A percentile compares a stretch with the other conserved stretches of the same genome.
phyloP scores from a whole-genome alignment of 2,113 vertebrate genomes.

The Sigmodon hispidus region DNA sequence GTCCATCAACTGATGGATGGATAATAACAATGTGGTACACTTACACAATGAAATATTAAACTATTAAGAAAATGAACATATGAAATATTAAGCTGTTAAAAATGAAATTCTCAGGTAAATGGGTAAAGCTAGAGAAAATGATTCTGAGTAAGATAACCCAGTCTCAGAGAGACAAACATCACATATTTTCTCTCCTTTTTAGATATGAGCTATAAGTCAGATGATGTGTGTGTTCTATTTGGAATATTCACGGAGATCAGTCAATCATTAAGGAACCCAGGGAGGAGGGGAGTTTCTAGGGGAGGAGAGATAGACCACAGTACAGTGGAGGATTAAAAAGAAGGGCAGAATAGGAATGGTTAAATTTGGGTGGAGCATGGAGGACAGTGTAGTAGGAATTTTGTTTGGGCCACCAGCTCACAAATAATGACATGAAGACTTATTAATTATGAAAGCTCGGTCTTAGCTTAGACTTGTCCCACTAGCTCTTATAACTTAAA shows the following conservation, averaged over 20 bases:
- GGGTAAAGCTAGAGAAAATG: not conserved
- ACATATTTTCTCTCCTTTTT: not conserved
- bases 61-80: not conserved
- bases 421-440: not conserved
- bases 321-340: not conserved
- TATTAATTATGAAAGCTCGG: not conserved
- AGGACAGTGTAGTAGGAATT: not conserved
- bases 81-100: not conserved
- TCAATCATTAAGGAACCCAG: not conserved
- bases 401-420: not conserved
- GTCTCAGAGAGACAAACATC: not conserved
- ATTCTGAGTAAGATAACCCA: not conserved
- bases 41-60: not conserved
- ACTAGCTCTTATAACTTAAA: not conserved
- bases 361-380: not conserved
- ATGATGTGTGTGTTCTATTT: not conserved
- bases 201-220: not conserved
- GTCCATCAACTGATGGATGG: not conserved
- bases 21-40: not conserved
- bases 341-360: not conserved
- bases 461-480: not conserved
- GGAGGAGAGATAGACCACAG: not conserved
- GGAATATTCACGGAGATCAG: not conserved
- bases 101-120: not conserved
- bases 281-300: not conserved